Evolutionary conservation across 1,140 invertebrate species (phyloP).

Genomic region (Drosophila nannoptera): DNA sequence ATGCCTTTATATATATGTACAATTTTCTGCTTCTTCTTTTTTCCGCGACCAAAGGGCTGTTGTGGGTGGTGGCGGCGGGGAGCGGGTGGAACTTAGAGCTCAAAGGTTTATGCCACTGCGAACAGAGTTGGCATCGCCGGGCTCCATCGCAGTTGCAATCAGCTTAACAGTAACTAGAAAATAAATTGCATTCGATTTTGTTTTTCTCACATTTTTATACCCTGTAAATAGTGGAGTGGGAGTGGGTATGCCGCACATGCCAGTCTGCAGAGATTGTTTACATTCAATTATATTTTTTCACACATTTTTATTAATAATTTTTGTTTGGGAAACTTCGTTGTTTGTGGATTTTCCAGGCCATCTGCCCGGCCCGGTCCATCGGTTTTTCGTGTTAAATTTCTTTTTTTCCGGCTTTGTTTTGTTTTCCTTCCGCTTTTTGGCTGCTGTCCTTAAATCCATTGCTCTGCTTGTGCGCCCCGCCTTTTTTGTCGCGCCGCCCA

Average conservation of each 20-base stretch:
- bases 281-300: no score
- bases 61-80: not conserved
- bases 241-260: not conserved
- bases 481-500: conserved; percentile 2
- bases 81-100: conserved; percentile 44
- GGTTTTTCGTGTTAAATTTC: conserved; percentile 16
- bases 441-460: conserved; percentile 25
- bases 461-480: not conserved
- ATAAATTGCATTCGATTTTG: conserved; percentile 76
- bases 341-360: not conserved
- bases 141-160: conserved; percentile 64
- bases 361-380: not conserved
- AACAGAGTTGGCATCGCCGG: conserved; percentile 28
- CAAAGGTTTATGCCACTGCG: conserved; percentile 60
- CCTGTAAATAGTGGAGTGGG: not conserved
- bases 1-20: conserved; percentile 37
- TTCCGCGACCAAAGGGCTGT: conserved; percentile 2
- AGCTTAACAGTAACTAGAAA: conserved; percentile 76
- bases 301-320: no score
- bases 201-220: conserved; percentile 34
- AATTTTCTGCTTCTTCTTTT: conserved; percentile 4
- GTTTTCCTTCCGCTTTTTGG: conserved; percentile 33
- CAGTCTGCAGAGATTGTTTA: no score
- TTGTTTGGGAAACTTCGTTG: not conserved
- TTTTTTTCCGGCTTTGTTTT: conserved; percentile 19